Percentiles rank a stretch among this genome's conserved stretches.
phyloP scores from a whole-genome alignment of 2,797 vertebrate species.

The Chaenodraco wilsoni region DNA sequence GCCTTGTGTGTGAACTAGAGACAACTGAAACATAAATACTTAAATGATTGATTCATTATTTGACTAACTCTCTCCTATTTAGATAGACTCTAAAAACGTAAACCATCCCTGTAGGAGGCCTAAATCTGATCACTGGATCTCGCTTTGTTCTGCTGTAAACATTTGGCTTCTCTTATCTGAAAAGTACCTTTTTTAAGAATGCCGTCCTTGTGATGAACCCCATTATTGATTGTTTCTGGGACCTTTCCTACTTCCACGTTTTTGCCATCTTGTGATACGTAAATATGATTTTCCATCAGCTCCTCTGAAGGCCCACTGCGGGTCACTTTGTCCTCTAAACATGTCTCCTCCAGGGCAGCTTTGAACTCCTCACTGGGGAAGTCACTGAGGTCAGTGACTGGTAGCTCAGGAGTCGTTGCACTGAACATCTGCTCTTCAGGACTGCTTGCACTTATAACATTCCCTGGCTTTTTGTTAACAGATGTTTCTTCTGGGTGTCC shows the following conservation, averaged over 20 bases:
- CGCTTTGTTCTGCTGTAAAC: background rate
- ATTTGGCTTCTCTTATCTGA: background rate
- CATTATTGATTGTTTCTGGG: slow-evolving; percentile 47
- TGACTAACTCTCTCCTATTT: background rate
- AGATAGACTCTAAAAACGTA: background rate
- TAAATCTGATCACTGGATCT: background rate
- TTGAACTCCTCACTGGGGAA: slow-evolving; percentile 79
- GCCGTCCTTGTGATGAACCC: slow-evolving; percentile 54
- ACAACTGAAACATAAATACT: background rate
- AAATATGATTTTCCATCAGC: slow-evolving; percentile 42
- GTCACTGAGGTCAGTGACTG: slow-evolving; percentile 50
- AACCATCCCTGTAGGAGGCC: background rate
- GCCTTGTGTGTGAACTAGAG: too few species aligned
- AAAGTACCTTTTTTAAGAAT: slow-evolving; percentile 72
- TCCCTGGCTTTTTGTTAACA: slow-evolving; percentile 70
- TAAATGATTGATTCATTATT: background rate
- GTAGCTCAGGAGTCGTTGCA: slow-evolving; percentile 32
- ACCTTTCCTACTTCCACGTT: slow-evolving; percentile 23
- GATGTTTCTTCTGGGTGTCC: slow-evolving; percentile 27
- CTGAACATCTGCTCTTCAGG: slow-evolving; percentile 31
- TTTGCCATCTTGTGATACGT: slow-evolving; percentile 59
- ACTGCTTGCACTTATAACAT: slow-evolving; percentile 8
- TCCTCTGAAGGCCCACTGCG: slow-evolving; percentile 31
- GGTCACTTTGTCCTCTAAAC: slow-evolving; percentile 41
- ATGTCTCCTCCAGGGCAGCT: slow-evolving; percentile 67